Evolutionary conservation across 2,113 vertebrate genomes (phyloP).

Genomic region (Fukomys damarensis): DNA sequence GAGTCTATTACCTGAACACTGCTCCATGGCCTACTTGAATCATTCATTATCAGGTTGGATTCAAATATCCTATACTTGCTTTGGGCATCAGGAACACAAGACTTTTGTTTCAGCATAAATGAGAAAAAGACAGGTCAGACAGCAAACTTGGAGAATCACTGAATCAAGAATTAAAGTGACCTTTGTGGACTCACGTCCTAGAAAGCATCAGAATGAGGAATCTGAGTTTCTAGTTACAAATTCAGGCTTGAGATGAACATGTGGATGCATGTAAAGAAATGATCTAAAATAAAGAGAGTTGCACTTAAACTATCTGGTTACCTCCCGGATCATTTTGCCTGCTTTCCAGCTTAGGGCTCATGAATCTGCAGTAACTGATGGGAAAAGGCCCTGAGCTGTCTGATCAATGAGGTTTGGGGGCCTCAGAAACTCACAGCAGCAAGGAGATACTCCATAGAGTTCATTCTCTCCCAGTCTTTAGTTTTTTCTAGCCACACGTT

Average conservation of each 20-base stretch:
- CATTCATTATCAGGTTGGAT: too few relatives aligned
- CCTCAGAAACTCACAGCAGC: neutral
- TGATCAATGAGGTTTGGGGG: neutral
- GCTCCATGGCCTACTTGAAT: neutral
- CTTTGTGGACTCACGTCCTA: neutral
- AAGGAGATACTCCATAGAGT: neutral
- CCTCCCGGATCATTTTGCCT: neutral
- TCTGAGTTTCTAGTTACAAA: neutral
- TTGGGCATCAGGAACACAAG: neutral
- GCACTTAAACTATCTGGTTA: neutral
- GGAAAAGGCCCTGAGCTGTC: neutral
- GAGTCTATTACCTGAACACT: neutral
- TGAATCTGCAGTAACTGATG: neutral
- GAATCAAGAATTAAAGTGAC: neutral
- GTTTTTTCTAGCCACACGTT: neutral
- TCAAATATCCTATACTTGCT: neutral
- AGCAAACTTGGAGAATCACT: neutral
- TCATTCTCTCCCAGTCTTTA: neutral
- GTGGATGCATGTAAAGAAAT: neutral
- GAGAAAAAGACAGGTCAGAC: neutral
- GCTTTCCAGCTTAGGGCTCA: neutral
- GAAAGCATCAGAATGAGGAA: neutral
- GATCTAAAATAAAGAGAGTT: neutral
- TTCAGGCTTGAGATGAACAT: neutral
- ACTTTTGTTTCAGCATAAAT: neutral